Evolutionary conservation across 1,140 invertebrate genomes (phyloP).

Genomic region (Rhyzopertha dominica): DNA sequence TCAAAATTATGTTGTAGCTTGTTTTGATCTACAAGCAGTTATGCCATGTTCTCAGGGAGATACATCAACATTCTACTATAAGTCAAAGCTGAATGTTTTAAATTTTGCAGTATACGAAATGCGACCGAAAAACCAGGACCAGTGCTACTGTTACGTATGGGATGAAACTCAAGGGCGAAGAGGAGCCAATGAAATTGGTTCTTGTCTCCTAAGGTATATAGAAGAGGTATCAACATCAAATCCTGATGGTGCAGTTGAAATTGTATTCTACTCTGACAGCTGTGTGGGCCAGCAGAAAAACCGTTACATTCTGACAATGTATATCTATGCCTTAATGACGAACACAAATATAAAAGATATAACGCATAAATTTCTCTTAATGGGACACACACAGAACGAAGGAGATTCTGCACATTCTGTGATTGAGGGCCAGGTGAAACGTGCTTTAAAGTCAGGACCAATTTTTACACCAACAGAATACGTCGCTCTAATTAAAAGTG

Average conservation of each 20-base stretch:
- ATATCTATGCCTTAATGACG: conserved; percentile 26
- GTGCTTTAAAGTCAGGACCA: conserved; percentile 13
- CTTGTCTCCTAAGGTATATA: conserved; percentile 40
- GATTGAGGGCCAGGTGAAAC: conserved; percentile 27
- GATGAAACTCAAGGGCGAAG: conserved; percentile 41
- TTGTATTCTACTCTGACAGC: conserved; percentile 42
- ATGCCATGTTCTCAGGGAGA: conserved; percentile 38
- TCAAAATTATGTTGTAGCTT: conserved; percentile 30
- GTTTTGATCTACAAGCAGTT: conserved; percentile 43
- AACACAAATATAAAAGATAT: conserved; percentile 31
- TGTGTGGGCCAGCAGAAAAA: conserved; percentile 45
- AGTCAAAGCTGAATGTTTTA: conserved; percentile 33
- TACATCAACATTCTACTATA: conserved; percentile 41
- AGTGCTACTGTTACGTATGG: conserved; percentile 38
- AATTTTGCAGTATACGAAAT: conserved; percentile 32
- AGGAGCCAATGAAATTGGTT: conserved; percentile 45
- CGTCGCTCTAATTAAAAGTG: conserved; percentile 22
- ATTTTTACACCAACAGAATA: conserved; percentile 10
- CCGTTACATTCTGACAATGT: conserved; percentile 33
- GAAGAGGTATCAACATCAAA: conserved; percentile 16
- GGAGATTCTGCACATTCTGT: conserved; percentile 32
- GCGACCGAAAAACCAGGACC: not conserved
- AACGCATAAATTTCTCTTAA: conserved; percentile 36
- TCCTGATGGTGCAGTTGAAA: conserved; percentile 23
- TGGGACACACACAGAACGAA: conserved; percentile 37